Base-by-base conservation (phyloP, 2,888 invertebrate species). In the Phortica magna region DNA sequence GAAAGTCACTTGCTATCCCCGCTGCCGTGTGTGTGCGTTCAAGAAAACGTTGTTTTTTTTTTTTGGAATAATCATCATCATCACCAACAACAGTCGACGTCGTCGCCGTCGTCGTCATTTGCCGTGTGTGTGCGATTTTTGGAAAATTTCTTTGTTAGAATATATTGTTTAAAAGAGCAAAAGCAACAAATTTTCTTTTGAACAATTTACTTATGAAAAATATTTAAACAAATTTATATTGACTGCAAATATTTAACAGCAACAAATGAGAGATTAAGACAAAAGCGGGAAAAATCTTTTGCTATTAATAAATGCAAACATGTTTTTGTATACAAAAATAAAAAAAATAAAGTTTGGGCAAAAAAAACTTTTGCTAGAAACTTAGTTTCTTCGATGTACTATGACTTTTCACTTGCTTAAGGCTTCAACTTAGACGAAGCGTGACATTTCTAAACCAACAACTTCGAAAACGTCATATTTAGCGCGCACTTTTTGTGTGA, bases 151-250 rank as follows among this genome's bases (percentile, higher is more conserved):
- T 17, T 19, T n/a, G 17, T 61, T 19, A 17, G 17, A 19, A 17
- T 55, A 14, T 55, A 55, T 55, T 19, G 9, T 59, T 17, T 14
- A 7, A 59, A n/a, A 19, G 48, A 9, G 17, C 9, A 59, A 19
- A 17, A 10, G 17, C 59, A 5, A 61, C 61, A 61, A 61, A 61
- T 61, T 22, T 22, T 12, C 61, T 61, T 61, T 61, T 64, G 61
- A 43, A 43, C 43, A 73, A 59, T 77, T 79, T 84, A 83, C 79
- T 82, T 80, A 83, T 85, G 76, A 82, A 80, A 81, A 84, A 82
- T 83, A 80, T 87, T 80, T 65, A 83, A 84, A 82, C 82, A 84
- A 84, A 83, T 83, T 86, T 79, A 61, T 61, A 22, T 61, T n/a
- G 22, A 61, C 17, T 19, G 61, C 19, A 22, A 22, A 61, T 31